Evolutionary conservation across 2,797 vertebrate species (phyloP).

Genomic region (Myiotriccus ornatus): DNA sequence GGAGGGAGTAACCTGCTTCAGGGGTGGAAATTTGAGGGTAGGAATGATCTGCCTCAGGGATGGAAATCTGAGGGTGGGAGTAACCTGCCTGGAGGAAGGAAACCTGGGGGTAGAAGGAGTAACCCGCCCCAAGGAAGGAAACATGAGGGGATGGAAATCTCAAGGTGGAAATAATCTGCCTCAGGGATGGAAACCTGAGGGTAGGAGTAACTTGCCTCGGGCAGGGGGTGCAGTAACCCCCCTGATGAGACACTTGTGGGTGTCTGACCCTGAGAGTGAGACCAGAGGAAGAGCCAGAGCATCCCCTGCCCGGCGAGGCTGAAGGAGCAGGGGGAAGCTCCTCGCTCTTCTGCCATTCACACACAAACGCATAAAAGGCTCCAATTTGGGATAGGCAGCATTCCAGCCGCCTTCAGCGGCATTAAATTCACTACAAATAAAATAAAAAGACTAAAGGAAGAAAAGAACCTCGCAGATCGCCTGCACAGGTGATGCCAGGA

Average conservation of each 20-base stretch:
- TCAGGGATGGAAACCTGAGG: background rate
- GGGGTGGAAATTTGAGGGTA: background rate
- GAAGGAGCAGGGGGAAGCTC: background rate
- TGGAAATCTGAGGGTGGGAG: background rate
- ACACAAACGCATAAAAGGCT: background rate
- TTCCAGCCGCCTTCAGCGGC: constrained; percentile 1
- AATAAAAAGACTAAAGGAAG: background rate
- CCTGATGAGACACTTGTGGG: rapidly evolving
- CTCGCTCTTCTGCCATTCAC: background rate
- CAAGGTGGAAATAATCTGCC: background rate
- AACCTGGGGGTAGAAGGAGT: background rate
- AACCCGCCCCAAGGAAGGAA: background rate
- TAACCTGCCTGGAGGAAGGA: background rate
- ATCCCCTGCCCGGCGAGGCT: background rate
- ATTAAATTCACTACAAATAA: background rate
- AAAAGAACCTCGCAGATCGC: background rate
- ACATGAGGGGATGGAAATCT: background rate
- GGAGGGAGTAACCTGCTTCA: background rate
- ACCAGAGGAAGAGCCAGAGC: background rate
- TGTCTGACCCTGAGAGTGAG: background rate
- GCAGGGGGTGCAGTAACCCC: background rate
- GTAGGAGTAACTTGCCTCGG: background rate
- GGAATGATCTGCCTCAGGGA: background rate
- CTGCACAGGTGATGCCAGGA: constrained; percentile 16
- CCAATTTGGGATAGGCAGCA: background rate